phyloP scores from a whole-genome alignment of 2,888 invertebrate genomes.

The Ferdinandea cuprea region DNA sequence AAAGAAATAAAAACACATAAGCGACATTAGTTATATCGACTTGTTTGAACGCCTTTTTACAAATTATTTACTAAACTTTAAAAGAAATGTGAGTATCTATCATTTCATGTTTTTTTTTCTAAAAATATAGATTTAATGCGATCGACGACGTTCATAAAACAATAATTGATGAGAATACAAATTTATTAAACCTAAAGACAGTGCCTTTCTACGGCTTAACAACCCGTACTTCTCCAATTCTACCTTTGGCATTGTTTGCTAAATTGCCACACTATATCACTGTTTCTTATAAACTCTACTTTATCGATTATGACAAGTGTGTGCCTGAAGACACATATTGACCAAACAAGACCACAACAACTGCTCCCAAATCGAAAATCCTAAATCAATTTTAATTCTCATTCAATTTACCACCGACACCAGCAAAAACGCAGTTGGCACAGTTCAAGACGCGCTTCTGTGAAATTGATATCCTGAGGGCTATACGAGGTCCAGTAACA shows the following conservation, averaged over 20 bases:
- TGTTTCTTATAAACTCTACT: conserved; percentile 24
- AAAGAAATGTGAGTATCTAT: neutral
- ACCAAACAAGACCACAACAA: conserved; percentile 67
- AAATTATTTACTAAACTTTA: no score
- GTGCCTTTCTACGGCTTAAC: neutral
- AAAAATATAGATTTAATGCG: no score
- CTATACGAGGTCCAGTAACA: conserved; percentile 45
- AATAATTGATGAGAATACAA: neutral
- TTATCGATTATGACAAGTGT: conserved; percentile 60
- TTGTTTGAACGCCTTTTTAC: no score
- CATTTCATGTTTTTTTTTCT: no score
- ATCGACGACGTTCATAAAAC: no score
- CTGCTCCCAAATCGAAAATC: conserved; percentile 63
- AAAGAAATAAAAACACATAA: no score
- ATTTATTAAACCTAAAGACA: neutral
- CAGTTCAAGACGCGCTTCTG: conserved; percentile 47
- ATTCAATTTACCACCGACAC: conserved; percentile 54
- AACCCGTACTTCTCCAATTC: neutral
- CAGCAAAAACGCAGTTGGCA: conserved; percentile 26
- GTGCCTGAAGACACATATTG: conserved; percentile 54
- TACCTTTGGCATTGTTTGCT: conserved; percentile 60
- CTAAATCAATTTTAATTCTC: conserved; percentile 70
- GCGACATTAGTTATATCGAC: no score
- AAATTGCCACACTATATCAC: conserved; percentile 70
- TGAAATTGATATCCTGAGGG: conserved; percentile 54